Base-by-base conservation (phyloP, 2,888 invertebrate genomes). In the Trichopoda pennipes region DNA sequence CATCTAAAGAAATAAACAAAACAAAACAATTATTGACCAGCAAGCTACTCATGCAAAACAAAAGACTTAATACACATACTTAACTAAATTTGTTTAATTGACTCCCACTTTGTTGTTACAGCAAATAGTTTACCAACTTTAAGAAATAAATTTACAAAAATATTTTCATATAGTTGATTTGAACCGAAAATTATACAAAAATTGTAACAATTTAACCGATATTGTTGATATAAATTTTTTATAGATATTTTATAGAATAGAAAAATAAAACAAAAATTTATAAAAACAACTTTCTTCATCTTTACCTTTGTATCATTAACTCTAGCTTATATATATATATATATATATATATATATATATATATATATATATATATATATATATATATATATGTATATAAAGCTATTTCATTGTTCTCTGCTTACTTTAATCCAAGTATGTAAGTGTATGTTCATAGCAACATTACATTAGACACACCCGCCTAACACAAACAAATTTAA, bases 401-500 rank as follows among this genome's bases (percentile, higher is more conserved):
- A 38, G 38, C 4, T 19, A 42, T 32, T 58, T 19, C 10, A 19
- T 73, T 73, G 16, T 35, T 28, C 42, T 42, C 28, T 56, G 19
- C n/a, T 19, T 53, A 14, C 28, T 73, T 3, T 2, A 4, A 44
- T 63, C 12, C 3, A 38, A 12, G 23, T 42, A 47, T 47, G 14
- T 35, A 23, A 32, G 19, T 63, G 56, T 61, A 21, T 38, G n/a
- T 23, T 55, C 35, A 28, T 49, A 49, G 38, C 28, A 74, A 66
- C 42, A 72, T 76, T 53, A 79, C 75, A 82, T 72, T 72, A 72
- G 82, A 82, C 82, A 82, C 82, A 82, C 82, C 82, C 82, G 82
- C 78, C 60, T 28, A 55, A 47, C 44, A 55, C 60, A 49, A 70
- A 35, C 16, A 69, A 10, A 28, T 6, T 28, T 28, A 17, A 38